Evolutionary conservation across 2,113 vertebrate genomes (phyloP).

Genomic region (Ictalurus furcatus): DNA sequence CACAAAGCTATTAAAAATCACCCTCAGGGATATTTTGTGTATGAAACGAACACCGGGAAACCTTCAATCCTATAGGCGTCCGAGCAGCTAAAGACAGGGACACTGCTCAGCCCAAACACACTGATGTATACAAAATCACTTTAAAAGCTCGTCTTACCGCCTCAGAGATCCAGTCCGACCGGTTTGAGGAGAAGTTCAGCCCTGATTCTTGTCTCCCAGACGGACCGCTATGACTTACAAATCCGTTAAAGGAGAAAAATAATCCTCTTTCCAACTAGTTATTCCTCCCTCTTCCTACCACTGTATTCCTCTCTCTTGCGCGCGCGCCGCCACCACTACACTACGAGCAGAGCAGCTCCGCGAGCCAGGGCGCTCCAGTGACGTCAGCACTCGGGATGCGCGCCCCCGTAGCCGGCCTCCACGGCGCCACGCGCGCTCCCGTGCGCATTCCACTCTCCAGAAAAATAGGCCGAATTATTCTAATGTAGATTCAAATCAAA

Average conservation of each 20-base stretch:
- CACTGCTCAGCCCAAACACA: slow-evolving; percentile 15
- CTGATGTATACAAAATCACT: slow-evolving; percentile 45
- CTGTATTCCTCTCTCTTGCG: not conserved
- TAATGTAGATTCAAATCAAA: not conserved
- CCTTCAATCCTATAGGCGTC: not conserved
- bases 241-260: slow-evolving; percentile 33
- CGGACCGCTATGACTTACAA: slow-evolving; percentile 49
- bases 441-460: not conserved
- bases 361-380: slow-evolving; percentile 59
- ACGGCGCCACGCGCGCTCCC: slow-evolving; percentile 36
- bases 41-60: not conserved
- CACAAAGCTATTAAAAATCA: not conserved
- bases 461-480: not conserved
- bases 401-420: slow-evolving; percentile 52
- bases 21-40: not conserved
- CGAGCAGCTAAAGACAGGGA: slow-evolving; percentile 10
- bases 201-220: slow-evolving; percentile 13
- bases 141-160: slow-evolving; percentile 53
- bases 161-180: slow-evolving; percentile 47
- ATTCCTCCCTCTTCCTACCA: slow-evolving; percentile 32
- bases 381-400: slow-evolving; percentile 60
- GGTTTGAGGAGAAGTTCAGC: slow-evolving; percentile 20
- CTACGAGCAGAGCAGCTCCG: slow-evolving; percentile 51
- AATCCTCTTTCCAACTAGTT: slow-evolving; percentile 48
- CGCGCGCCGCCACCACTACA: not conserved